Conservation (phyloP, 2,888 invertebrate genomes). For the Apodemia hepburni region DNA sequence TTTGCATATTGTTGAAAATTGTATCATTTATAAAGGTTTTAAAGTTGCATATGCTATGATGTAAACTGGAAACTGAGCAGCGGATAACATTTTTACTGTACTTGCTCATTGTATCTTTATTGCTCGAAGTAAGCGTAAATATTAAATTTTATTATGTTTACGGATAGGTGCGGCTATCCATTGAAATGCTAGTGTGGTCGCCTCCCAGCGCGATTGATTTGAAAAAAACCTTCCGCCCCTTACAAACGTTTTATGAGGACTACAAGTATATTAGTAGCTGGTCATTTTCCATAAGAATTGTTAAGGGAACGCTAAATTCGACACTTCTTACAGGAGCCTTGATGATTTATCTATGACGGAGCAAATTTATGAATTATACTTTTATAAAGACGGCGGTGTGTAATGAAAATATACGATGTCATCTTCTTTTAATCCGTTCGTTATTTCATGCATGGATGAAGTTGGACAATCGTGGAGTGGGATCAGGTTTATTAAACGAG, state of each 20-base stretch:
- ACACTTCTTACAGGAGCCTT: constrained; percentile 50
- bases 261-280: constrained; percentile 64
- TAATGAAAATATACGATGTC: constrained; percentile 62
- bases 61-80: constrained; percentile 38
- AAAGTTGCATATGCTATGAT: constrained; percentile 14
- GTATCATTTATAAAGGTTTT: background rate
- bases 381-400: constrained; percentile 37
- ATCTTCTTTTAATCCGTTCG: constrained; percentile 60
- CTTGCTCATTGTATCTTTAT: constrained; percentile 70
- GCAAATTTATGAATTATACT: constrained; percentile 46
- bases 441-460: constrained; percentile 63
- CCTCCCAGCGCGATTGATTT: constrained; percentile 58
- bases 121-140: constrained; percentile 69
- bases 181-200: constrained; percentile 56
- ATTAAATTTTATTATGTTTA: constrained; percentile 76
- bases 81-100: constrained; percentile 55
- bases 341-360: constrained; percentile 69
- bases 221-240: constrained; percentile 59
- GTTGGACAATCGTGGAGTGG: constrained; percentile 25
- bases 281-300: constrained; percentile 31
- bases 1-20: background rate
- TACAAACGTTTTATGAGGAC: constrained; percentile 54
- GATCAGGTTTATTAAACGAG: constrained; percentile 14
- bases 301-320: constrained; percentile 61
- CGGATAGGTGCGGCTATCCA: constrained; percentile 55